A percentile compares a stretch with the other conserved stretches of the same genome.
These are phyloP conservation scores for Mythimna vitellina DNA, from an alignment of 2,888 invertebrate species.

Conservation along the genomic window DNA sequence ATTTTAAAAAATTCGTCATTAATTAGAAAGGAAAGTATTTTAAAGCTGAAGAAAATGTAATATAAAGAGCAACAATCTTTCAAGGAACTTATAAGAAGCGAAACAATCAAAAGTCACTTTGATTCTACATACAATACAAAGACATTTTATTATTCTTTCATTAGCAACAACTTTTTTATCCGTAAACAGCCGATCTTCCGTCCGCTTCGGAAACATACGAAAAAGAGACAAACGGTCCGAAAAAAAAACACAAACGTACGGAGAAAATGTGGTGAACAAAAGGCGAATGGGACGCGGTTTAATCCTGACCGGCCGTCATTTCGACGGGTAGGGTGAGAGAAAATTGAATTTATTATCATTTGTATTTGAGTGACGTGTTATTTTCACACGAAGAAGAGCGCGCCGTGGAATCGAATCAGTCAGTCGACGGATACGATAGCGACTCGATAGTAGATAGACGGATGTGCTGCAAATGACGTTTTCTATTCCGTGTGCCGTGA, in stretches of 20 bases:
- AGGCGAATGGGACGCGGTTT: conserved; percentile 86
- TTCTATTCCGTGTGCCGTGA: conserved; percentile 72
- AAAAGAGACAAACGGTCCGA: conserved; percentile 67
- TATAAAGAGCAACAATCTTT: neutral
- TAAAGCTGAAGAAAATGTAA: conserved; percentile 7
- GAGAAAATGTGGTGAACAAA: conserved; percentile 86
- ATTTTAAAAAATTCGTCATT: neutral
- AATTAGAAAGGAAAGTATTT: neutral
- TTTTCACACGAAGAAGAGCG: conserved; percentile 87
- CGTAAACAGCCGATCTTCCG: conserved; percentile 50
- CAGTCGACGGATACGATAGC: conserved; percentile 80
- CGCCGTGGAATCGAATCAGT: conserved; percentile 86
- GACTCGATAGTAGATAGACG: conserved; percentile 69
- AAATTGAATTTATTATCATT: conserved; percentile 90
- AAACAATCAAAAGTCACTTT: conserved; percentile 56
- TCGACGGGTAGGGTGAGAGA: conserved; percentile 80
- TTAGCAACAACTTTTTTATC: conserved; percentile 69
- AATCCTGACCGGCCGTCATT: conserved; percentile 88
- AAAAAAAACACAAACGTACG: conserved; percentile 75
- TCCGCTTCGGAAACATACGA: conserved; percentile 67
- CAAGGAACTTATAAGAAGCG: conserved; percentile 10
- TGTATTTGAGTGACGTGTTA: conserved; percentile 90
- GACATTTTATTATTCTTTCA: conserved; percentile 69
- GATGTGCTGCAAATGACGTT: conserved; percentile 81
- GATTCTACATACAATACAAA: conserved; percentile 58